Evolutionary conservation across 2,888 invertebrate species (phyloP).

Genomic region (Nymphalis urticae): DNA sequence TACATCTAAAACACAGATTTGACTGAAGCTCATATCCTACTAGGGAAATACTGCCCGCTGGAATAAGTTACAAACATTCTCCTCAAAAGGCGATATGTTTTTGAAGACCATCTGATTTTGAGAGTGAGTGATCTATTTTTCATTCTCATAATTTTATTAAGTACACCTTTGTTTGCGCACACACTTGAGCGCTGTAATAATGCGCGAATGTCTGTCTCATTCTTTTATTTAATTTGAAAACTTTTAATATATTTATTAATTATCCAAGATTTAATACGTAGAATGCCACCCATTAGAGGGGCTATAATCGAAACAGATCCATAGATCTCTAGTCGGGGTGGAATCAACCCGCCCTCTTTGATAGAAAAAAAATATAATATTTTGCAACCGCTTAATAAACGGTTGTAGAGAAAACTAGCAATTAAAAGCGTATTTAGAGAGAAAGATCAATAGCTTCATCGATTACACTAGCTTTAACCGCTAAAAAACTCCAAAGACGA

Average conservation of each 20-base stretch:
- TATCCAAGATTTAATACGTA: conserved; percentile 55
- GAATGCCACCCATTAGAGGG: conserved; percentile 58
- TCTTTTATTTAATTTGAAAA: neutral
- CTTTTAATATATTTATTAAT: conserved; percentile 44
- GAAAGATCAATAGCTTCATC: conserved; percentile 66
- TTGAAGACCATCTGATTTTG: too few relatives aligned
- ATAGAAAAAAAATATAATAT: conserved; percentile 65
- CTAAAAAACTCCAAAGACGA: neutral
- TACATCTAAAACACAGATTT: too few relatives aligned
- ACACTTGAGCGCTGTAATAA: too few relatives aligned
- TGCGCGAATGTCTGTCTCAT: too few relatives aligned
- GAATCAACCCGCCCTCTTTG: conserved; percentile 53
- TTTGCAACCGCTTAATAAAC: conserved; percentile 72
- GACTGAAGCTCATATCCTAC: too few relatives aligned
- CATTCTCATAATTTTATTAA: too few relatives aligned
- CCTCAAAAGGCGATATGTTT: too few relatives aligned
- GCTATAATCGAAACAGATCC: conserved; percentile 69
- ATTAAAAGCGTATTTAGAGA: conserved; percentile 72
- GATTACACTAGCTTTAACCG: conserved; percentile 46
- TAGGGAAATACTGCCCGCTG: too few relatives aligned
- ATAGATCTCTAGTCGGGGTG: conserved; percentile 41
- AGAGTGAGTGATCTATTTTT: too few relatives aligned
- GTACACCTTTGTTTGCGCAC: too few relatives aligned
- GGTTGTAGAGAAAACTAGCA: conserved; percentile 55
- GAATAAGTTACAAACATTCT: too few relatives aligned